Conservation (phyloP, 2,888 invertebrate species). For the Empis livida region DNA sequence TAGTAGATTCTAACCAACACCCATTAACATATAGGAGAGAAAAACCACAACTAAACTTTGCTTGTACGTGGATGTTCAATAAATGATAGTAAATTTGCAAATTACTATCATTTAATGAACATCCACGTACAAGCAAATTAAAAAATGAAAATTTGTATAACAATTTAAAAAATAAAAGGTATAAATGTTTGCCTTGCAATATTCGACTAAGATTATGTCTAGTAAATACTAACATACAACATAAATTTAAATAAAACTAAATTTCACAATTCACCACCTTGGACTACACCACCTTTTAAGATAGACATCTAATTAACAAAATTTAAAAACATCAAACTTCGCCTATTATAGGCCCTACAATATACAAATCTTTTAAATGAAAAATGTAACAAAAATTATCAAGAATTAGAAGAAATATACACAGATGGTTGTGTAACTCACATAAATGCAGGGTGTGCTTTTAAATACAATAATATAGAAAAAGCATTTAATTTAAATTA, state of each 20-base stretch:
- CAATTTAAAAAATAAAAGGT: not conserved
- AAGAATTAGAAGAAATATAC: too few species aligned
- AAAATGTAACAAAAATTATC: too few species aligned
- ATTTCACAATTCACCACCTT: not conserved
- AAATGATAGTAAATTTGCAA: too few species aligned
- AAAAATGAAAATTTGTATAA: not conserved
- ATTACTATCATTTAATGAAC: not conserved
- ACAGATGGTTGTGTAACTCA: too few species aligned
- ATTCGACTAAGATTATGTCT: not conserved
- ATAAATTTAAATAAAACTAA: not conserved
- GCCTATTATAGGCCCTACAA: too few species aligned
- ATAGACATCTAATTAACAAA: not conserved
- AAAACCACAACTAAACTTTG: not conserved
- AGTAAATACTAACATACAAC: not conserved
- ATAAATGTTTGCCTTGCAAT: constrained; percentile 1
- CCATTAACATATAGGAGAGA: not conserved
- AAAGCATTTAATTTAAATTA: too few species aligned
- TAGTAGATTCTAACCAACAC: not conserved
- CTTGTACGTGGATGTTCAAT: too few species aligned
- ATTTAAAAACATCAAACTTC: too few species aligned
- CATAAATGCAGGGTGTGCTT: too few species aligned
- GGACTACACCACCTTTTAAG: not conserved
- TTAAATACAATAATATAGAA: too few species aligned
- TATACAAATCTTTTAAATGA: too few species aligned
- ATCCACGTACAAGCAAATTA: not conserved